Evolutionary conservation across 2,888 invertebrate genomes (phyloP), one percentile per base, ranked within the genome.

Genomic region (Maniola hyperantus): DNA sequence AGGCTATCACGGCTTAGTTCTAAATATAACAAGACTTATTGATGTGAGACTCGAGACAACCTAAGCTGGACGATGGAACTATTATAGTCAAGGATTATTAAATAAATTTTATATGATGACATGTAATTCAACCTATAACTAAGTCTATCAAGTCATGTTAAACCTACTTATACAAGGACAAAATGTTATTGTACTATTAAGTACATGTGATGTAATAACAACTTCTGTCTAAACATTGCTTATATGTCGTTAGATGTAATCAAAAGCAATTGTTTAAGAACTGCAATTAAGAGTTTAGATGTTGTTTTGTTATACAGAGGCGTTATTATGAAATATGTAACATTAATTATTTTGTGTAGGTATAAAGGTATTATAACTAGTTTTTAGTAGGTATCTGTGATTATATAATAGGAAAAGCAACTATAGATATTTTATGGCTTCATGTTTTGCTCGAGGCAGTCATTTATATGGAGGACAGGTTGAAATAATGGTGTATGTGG

Each of bases 151-250:
- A 42, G 36, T 36, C 55, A 39, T 55, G 55, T 15, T 39, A 11
- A 10, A 39, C 20, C 13, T 20, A 20, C n/a, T n/a, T n/a, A 42
- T 13, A 20, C 42, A 18, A 57, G 57, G 57, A 42, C 57, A 42
- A 42, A 39, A 42, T 57, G 20, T 57, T 57, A 57, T 26, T 42
- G 39, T 42, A 42, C 57, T 13, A 54, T 15, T 54, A 20, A 42
- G 13, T 20, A 13, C 13, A 36, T 42, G 57, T 42, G 57, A 57
- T 42, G 57, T 55, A 55, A 55, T 18, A 11, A 39, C 20, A 20
- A 57, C 57, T 1, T 6, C 20, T 13, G 39, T 39, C 15, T 54
- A 36, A 53, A 55, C 55, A 18, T 18, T 6, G 36, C 55, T 39
- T 55, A 39, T n/a, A n/a, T 39, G 18, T 55, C 15, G 18, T 39